These are phyloP conservation scores for Copidosoma aretas DNA, from an alignment of 2,888 invertebrate genomes.

Conservation along the genomic window DNA sequence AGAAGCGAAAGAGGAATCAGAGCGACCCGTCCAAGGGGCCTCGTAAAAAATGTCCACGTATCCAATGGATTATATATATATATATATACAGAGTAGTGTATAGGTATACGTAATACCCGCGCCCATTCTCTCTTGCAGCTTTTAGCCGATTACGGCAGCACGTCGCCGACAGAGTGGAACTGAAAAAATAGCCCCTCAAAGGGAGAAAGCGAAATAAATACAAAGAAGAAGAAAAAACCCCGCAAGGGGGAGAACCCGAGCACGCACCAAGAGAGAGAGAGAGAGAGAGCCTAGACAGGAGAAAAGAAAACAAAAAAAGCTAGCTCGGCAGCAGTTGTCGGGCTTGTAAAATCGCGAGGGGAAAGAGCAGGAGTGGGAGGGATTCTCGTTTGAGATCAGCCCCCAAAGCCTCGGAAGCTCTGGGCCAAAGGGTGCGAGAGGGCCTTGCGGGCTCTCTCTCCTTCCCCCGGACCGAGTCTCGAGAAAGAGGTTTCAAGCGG, in stretches of 20 bases:
- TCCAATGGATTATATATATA: too few species aligned
- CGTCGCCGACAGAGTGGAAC: too few species aligned
- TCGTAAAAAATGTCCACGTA: too few species aligned
- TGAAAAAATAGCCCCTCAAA: background rate
- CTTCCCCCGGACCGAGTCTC: constrained; percentile 7
- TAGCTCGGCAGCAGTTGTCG: constrained; percentile 3
- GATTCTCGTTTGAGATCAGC: background rate
- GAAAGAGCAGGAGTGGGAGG: constrained; percentile 7
- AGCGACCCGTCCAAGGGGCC: too few species aligned
- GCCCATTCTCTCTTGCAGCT: too few species aligned
- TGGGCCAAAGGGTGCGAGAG: constrained; percentile 11
- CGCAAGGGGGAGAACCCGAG: background rate
- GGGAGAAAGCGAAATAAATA: too few species aligned
- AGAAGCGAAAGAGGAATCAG: too few species aligned
- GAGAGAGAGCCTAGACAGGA: constrained; percentile 14
- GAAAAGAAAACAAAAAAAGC: too few species aligned
- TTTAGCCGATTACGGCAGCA: constrained; percentile 31
- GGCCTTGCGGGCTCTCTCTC: constrained; percentile 7
- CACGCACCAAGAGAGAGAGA: constrained; percentile 10
- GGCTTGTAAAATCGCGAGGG: constrained; percentile 10
- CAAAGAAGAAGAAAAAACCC: too few species aligned
- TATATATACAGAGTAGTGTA: too few species aligned
- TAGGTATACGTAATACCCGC: too few species aligned
- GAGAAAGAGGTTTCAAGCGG: constrained; percentile 49
- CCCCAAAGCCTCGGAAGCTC: background rate